These are phyloP conservation scores for Capreolus pygargus DNA, from an alignment of 2,113 vertebrate species.

Conservation along the genomic window DNA sequence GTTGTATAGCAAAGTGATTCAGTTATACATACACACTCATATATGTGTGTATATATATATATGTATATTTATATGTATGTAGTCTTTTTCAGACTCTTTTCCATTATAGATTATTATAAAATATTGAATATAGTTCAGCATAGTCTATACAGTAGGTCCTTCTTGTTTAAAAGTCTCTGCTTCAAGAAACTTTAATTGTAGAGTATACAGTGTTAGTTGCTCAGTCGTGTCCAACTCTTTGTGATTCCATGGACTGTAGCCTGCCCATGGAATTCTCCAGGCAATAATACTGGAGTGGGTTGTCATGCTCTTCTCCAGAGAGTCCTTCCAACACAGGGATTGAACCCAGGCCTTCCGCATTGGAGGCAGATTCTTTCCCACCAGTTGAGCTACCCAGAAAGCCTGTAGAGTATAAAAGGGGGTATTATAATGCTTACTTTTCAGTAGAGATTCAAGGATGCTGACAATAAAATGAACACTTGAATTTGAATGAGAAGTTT, in stretches of 20 bases:
- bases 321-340: not conserved
- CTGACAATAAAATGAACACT: not conserved
- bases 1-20: not conserved
- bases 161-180: not conserved
- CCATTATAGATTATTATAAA: not conserved
- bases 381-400: not conserved
- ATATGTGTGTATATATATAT: not conserved
- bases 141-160: not conserved
- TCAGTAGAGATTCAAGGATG: not conserved
- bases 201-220: not conserved
- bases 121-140: not conserved
- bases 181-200: not conserved
- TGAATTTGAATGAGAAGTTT: not conserved
- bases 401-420: not conserved
- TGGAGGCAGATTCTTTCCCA: not conserved
- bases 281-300: not conserved
- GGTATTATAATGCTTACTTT: not conserved
- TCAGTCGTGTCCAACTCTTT: not conserved
- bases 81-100: not conserved
- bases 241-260: not conserved
- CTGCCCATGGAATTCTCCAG: not conserved
- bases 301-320: not conserved
- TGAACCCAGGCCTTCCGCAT: fast-evolving
- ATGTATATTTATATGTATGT: not conserved
- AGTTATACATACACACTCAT: not conserved